Base-by-base conservation (phyloP, 2,113 vertebrate genomes). In the Gadus macrocephalus region DNA sequence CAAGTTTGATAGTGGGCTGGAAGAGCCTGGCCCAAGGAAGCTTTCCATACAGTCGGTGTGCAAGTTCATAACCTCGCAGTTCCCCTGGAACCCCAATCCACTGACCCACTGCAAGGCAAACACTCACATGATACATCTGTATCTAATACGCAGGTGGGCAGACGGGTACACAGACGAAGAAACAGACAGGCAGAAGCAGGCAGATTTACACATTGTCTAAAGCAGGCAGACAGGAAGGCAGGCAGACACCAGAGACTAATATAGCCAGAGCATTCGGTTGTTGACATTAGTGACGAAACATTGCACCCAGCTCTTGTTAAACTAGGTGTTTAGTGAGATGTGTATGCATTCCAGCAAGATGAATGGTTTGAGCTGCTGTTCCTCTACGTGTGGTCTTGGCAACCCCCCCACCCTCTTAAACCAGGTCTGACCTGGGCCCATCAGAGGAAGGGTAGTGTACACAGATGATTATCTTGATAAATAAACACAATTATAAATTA, bases 61-160 rank as follows among this genome's bases (percentile, higher is more conserved):
- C 95, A 64, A 70, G 31, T 17, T 92, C 87, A 1, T 95, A 96
- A 19, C 93, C 94, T 0, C 90, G 90, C 20, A 96, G 81, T 71
- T 96, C 95, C 9, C 95, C 94, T 0, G 95, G 95, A 6, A 96
- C 91, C 0, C 91, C 95, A 0, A 94, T 91, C 94, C 94, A 96
- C 7, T 85, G 71, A n/a, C 53, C 17, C 2, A 88, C 93, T 90
- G 73, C 7, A 62, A 15, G 35, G 53, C 17, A 53, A 67, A 55
- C 3, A 27, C 53, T 15, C 28, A n/a, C 42, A 60, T 65, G 31
- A 35, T 58, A n/a, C n/a, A 16, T 58, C 11, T 25, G 22, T 25
- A 9, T 20, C 11, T 19, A 22, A 35, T 35, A 59, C 2, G 60
- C 12, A 62, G 28, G 19, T 9, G 53, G 60, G 15, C 15, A 53